Conservation (phyloP, 2,113 vertebrate genomes). For the Thermophis baileyi region DNA sequence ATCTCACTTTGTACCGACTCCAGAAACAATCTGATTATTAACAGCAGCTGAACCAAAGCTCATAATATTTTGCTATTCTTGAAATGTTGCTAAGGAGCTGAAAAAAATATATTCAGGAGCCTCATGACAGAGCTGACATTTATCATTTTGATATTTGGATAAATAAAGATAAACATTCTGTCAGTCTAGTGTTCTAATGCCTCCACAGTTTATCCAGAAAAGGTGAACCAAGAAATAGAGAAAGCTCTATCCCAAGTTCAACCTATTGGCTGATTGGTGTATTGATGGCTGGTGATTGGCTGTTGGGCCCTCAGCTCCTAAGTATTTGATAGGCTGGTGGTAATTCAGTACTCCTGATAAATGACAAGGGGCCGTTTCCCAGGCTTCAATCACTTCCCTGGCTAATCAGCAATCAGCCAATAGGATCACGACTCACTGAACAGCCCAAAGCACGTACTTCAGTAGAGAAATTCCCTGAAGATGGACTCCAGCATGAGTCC, state of each 20-base stretch:
- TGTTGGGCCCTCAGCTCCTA: no score
- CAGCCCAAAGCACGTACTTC: no score
- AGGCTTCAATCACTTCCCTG: no score
- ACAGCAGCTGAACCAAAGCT: slow-evolving; percentile 69
- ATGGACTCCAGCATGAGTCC: no score
- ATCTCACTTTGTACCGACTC: slow-evolving; percentile 71
- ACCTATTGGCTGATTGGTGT: no score
- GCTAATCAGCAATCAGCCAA: no score
- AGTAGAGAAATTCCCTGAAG: no score
- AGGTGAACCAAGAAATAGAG: background rate
- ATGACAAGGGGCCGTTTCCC: no score
- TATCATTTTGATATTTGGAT: background rate
- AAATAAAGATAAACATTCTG: slow-evolving; percentile 3
- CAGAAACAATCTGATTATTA: slow-evolving; percentile 75
- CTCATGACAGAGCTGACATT: slow-evolving; percentile 5
- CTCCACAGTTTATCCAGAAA: background rate
- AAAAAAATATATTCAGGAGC: slow-evolving; percentile 18
- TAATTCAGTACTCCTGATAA: no score
- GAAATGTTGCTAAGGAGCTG: slow-evolving; percentile 34
- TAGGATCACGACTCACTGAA: no score
- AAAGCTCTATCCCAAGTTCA: background rate
- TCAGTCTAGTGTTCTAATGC: background rate
- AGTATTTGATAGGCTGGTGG: no score
- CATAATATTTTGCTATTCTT: slow-evolving; percentile 66
- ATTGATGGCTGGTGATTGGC: no score